Percentiles rank a stretch among this genome's conserved stretches.
Evolutionary conservation across 2,888 invertebrate species (phyloP).

Genomic region (Entomobrya proxima): DNA sequence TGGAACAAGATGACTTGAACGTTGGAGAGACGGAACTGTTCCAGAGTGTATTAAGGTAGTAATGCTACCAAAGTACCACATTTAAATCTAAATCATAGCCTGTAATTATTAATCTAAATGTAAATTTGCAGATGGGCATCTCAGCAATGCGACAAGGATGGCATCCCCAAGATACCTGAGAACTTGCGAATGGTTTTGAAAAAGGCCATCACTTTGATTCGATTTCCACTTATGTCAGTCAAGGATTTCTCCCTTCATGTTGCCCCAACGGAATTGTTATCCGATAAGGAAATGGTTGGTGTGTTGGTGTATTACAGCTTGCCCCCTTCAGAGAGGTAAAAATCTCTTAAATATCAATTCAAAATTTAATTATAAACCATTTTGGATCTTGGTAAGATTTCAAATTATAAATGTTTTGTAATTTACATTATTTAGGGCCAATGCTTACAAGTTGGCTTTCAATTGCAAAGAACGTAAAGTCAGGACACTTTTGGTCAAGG

Average conservation of each 20-base stretch:
- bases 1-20: constrained; percentile 71
- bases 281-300: constrained; percentile 72
- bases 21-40: constrained; percentile 72
- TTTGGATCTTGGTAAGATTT: too few relatives aligned
- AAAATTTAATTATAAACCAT: too few relatives aligned
- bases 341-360: too few relatives aligned
- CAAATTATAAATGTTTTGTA: neutral
- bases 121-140: constrained; percentile 63
- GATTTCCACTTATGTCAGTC: constrained; percentile 72
- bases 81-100: too few relatives aligned
- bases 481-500: constrained; percentile 64
- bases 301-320: constrained; percentile 71
- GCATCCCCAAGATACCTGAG: constrained; percentile 65
- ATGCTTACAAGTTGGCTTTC: constrained; percentile 68
- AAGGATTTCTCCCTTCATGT: constrained; percentile 72
- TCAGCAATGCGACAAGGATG: constrained; percentile 67
- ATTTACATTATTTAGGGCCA: constrained; percentile 50
- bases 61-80: too few relatives aligned
- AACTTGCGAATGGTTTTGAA: constrained; percentile 65
- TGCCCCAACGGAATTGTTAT: constrained; percentile 70
- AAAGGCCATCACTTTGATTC: constrained; percentile 64
- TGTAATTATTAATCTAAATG: too few relatives aligned
- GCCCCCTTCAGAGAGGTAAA: constrained; percentile 70
- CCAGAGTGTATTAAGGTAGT: constrained; percentile 66
- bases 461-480: constrained; percentile 70